Evolutionary conservation across 2,113 vertebrate genomes (phyloP).

Genomic region (Nothocercus nigrocapillus): DNA sequence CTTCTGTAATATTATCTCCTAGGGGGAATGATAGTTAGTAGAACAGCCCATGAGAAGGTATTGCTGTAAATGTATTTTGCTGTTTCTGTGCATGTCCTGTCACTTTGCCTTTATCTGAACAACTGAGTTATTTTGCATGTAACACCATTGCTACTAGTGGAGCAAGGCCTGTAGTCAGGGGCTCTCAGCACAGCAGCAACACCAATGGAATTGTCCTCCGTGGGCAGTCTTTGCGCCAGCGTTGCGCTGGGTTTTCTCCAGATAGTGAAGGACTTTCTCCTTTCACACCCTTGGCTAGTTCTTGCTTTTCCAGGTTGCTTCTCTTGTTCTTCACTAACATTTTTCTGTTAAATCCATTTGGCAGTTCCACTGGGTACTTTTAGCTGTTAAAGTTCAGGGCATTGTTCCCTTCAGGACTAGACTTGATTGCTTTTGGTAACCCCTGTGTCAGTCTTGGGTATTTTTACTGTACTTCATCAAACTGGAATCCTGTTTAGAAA

Average conservation of each 20-base stretch:
- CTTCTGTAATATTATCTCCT: not conserved
- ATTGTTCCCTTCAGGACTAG: not conserved
- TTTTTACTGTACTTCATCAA: slow-evolving; percentile 1
- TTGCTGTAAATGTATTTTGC: not conserved
- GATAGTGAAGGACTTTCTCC: not conserved
- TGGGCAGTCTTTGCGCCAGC: not conserved
- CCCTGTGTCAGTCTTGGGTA: not conserved
- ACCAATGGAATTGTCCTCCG: not conserved
- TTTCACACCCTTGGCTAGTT: not conserved
- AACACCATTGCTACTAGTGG: not conserved
- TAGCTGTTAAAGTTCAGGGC: not conserved
- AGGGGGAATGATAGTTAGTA: not conserved
- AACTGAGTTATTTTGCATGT: not conserved
- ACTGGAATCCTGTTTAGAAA: not conserved
- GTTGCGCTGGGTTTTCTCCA: not conserved
- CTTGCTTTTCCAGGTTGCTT: not conserved
- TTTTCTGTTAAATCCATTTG: slow-evolving; percentile 14
- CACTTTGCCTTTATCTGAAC: not conserved
- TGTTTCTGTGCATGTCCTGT: not conserved
- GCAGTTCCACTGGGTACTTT: not conserved
- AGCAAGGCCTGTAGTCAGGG: not conserved
- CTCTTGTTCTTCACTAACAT: not conserved
- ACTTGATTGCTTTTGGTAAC: slow-evolving; percentile 24
- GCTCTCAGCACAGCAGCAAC: not conserved
- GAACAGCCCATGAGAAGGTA: not conserved